These are phyloP conservation scores for Plagodis pulveraria DNA, from an alignment of 2,888 invertebrate species.

Conservation along the genomic window DNA sequence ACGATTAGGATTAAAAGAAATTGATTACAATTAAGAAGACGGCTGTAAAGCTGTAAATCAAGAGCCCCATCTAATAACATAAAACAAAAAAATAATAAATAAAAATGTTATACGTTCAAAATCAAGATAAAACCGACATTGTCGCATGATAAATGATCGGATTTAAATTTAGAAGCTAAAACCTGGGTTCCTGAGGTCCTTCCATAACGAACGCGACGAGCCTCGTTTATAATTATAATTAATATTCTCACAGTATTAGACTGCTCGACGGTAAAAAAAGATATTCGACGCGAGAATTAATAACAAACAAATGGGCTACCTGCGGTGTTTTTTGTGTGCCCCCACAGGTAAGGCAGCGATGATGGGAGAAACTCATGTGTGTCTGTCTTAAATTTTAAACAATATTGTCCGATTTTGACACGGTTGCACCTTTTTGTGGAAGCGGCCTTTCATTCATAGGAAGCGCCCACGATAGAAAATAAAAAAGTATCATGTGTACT, in stretches of 20 bases:
- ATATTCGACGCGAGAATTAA: conserved; percentile 83
- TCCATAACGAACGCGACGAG: conserved; percentile 76
- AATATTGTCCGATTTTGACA: conserved; percentile 80
- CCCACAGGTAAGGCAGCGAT: conserved; percentile 77
- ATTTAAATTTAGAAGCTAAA: conserved; percentile 79
- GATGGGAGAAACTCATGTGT: conserved; percentile 80
- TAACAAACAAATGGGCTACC: conserved; percentile 86
- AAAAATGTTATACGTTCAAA: conserved; percentile 49
- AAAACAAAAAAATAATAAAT: conserved; percentile 41
- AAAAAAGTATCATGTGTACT: conserved; percentile 50
- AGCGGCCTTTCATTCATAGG: conserved; percentile 73
- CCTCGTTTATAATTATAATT: conserved; percentile 84
- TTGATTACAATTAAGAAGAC: conserved; percentile 29
- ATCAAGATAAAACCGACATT: conserved; percentile 78
- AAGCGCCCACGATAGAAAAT: conserved; percentile 55
- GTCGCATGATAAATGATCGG: conserved; percentile 84
- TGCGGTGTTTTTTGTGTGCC: conserved; percentile 81
- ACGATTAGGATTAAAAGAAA: conserved; percentile 14
- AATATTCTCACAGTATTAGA: conserved; percentile 84
- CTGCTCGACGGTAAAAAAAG: conserved; percentile 76
- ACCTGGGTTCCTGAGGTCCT: conserved; percentile 69
- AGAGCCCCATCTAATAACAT: conserved; percentile 40
- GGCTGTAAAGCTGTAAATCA: conserved; percentile 47
- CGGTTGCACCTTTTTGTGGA: conserved; percentile 77
- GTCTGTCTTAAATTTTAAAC: conserved; percentile 81